These are phyloP conservation scores for Aphelenchoides avenae DNA, from an alignment of 1,140 invertebrate species.

Conservation along the genomic window DNA sequence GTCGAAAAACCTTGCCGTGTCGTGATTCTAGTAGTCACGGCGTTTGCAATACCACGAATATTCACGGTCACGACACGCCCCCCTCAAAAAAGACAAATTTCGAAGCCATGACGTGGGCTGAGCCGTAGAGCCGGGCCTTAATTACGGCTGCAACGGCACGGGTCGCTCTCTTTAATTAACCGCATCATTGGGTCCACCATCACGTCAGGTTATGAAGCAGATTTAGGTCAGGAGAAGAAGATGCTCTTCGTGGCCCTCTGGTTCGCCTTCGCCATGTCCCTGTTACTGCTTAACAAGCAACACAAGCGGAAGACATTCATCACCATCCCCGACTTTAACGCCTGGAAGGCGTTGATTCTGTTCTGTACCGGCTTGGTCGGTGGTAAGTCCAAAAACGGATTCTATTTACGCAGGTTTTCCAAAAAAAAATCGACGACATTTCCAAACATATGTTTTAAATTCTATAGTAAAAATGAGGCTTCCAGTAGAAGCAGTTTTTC, in stretches of 20 bases:
- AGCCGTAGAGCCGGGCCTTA: no score
- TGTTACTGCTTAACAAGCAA: slow-evolving; percentile 45
- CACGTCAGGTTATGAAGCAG: no score
- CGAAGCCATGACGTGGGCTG: no score
- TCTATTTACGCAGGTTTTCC: slow-evolving; percentile 7
- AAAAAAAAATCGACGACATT: neutral
- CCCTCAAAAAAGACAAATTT: neutral
- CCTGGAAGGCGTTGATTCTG: slow-evolving; percentile 41
- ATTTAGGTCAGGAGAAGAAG: slow-evolving; percentile 44
- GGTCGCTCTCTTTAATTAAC: slow-evolving; percentile 1
- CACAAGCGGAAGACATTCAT: slow-evolving; percentile 47
- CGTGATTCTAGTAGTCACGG: no score
- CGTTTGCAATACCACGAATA: no score
- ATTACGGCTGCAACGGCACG: neutral
- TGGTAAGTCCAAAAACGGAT: slow-evolving; percentile 33
- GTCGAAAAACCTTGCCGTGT: no score
- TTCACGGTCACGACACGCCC: neutral
- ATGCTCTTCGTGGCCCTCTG: slow-evolving; percentile 56
- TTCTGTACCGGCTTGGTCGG: slow-evolving; percentile 48
- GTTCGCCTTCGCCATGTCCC: slow-evolving; percentile 53
- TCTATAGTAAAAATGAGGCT: no score
- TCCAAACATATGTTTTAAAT: neutral
- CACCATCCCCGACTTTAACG: slow-evolving; percentile 37
- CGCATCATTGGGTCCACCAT: no score
- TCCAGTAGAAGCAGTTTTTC: no score